Conservation (phyloP, 2,113 vertebrate species). For the Ophthalmolycus amberensis region DNA sequence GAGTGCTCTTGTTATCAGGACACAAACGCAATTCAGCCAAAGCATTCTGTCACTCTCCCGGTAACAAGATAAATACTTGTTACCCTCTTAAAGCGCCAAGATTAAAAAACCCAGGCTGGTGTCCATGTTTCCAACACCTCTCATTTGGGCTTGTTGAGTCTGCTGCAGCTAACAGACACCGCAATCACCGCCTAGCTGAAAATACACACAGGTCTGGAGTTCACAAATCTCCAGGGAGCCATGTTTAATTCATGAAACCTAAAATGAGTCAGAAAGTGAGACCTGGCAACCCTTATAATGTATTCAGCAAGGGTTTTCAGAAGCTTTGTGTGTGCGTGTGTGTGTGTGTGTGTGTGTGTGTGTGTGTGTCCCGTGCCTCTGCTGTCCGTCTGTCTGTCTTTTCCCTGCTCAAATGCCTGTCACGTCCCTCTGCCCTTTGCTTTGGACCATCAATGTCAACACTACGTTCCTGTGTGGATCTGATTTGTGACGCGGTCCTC, state of each 20-base stretch:
- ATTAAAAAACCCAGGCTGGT: slow-evolving; percentile 73
- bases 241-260: slow-evolving; percentile 72
- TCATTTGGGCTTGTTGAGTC: slow-evolving; percentile 56
- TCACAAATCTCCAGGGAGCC: slow-evolving; percentile 49
- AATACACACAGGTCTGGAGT: slow-evolving; percentile 54
- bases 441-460: slow-evolving; percentile 82
- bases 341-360: slow-evolving; percentile 37
- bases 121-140: slow-evolving; percentile 73
- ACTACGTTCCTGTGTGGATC: slow-evolving; percentile 80
- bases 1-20: slow-evolving; percentile 74
- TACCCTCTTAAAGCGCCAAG: slow-evolving; percentile 76
- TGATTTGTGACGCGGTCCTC: slow-evolving; percentile 67
- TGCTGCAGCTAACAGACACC: slow-evolving; percentile 40
- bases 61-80: slow-evolving; percentile 82
- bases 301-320: slow-evolving; percentile 56
- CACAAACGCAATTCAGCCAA: slow-evolving; percentile 72
- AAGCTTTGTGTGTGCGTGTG: slow-evolving; percentile 37
- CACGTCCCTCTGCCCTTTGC: slow-evolving; percentile 85
- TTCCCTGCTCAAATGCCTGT: slow-evolving; percentile 73
- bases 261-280: slow-evolving; percentile 60
- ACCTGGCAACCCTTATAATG: slow-evolving; percentile 52
- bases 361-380: slow-evolving; percentile 32
- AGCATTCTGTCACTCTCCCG: slow-evolving; percentile 76
- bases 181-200: slow-evolving; percentile 58
- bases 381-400: slow-evolving; percentile 49